These are phyloP conservation scores for Caranx ignobilis DNA, from an alignment of 2,113 vertebrate genomes.

Conservation along the genomic window DNA sequence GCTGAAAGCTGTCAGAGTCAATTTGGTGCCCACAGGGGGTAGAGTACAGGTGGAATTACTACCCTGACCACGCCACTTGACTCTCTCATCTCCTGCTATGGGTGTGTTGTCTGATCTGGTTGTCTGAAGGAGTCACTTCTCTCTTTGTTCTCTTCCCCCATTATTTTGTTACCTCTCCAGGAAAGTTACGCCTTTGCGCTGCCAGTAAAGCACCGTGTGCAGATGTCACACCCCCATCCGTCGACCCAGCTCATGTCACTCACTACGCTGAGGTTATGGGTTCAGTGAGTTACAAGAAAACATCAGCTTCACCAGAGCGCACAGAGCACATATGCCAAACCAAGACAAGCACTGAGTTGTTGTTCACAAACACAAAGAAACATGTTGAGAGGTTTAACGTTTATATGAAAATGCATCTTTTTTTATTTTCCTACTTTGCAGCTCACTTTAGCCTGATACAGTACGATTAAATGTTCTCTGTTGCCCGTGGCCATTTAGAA, in stretches of 20 bases:
- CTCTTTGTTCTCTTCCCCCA: constrained; percentile 76
- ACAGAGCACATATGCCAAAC: neutral
- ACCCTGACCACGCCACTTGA: constrained; percentile 42
- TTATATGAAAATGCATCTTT: constrained; percentile 11
- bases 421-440: neutral
- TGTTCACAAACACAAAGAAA: constrained; percentile 15
- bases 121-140: constrained; percentile 64
- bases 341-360: constrained; percentile 7
- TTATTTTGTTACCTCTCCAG: constrained; percentile 75
- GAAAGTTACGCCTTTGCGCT: constrained; percentile 71
- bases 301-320: constrained; percentile 11
- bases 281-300: constrained; percentile 36
- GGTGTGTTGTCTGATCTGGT: constrained; percentile 74
- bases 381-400: neutral
- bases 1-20: neutral
- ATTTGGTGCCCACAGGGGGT: constrained; percentile 41
- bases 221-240: constrained; percentile 67
- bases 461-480: neutral
- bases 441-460: neutral
- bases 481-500: constrained; percentile 10
- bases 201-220: constrained; percentile 72
- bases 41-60: constrained; percentile 56
- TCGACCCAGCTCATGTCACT: constrained; percentile 36
- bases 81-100: constrained; percentile 71
- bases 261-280: constrained; percentile 45